A percentile compares a stretch with the other conserved stretches of the same genome.
These are phyloP conservation scores for Achroia grisella DNA, from an alignment of 1,140 invertebrate species.

Conservation along the genomic window DNA sequence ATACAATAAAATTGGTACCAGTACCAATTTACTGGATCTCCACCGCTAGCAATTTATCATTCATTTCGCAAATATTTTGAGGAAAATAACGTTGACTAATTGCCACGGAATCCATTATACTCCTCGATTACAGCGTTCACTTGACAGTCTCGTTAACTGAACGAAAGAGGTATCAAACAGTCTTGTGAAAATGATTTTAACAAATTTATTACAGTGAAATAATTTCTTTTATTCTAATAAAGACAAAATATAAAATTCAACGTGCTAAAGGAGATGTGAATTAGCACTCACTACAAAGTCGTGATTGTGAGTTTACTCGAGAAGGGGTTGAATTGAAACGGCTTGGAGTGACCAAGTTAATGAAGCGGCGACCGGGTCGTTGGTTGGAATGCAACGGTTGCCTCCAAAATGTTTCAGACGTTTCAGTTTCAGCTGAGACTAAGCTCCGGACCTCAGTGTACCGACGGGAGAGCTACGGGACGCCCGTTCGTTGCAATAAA, in stretches of 20 bases:
- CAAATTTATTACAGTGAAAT: background rate
- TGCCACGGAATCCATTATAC: background rate
- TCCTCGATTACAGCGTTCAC: background rate
- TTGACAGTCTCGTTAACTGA: background rate
- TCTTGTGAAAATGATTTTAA: slow-evolving; percentile 4
- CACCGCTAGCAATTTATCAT: slow-evolving; percentile 16
- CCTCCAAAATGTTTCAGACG: slow-evolving; percentile 32
- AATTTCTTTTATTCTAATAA: background rate
- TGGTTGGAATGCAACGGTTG: slow-evolving; percentile 40
- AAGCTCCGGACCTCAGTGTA: slow-evolving; percentile 28
- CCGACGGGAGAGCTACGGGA: slow-evolving; percentile 26
- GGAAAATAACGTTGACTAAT: slow-evolving; percentile 1
- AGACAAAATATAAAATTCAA: too few species aligned
- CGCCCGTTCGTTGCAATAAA: slow-evolving; percentile 16
- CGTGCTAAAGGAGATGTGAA: too few species aligned
- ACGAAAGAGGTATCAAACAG: slow-evolving; percentile 1
- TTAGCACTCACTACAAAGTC: too few species aligned
- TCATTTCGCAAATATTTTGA: background rate
- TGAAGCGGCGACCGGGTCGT: slow-evolving; percentile 39
- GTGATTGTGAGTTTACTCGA: too few species aligned
- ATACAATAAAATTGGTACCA: too few species aligned
- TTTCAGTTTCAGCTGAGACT: slow-evolving; percentile 26
- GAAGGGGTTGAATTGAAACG: slow-evolving; percentile 4
- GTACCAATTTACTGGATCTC: too few species aligned
- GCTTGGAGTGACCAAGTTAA: slow-evolving; percentile 6